Percentiles rank a stretch among this genome's conserved stretches.
Conservation (phyloP, 2,888 invertebrate species). For the Apamea epomidion region DNA sequence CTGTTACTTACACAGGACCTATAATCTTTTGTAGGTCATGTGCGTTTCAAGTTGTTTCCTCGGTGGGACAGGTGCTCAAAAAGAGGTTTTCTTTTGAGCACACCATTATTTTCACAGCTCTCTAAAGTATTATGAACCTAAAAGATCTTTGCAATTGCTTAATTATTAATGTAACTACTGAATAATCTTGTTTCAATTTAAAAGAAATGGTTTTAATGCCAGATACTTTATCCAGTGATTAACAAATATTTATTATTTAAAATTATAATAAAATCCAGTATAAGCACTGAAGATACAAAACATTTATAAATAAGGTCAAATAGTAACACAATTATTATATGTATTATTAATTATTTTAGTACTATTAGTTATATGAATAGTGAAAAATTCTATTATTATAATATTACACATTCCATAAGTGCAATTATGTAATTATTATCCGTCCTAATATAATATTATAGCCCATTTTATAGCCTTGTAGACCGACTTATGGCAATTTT, state of each 20-base stretch:
- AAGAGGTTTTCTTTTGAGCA: background rate
- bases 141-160: background rate
- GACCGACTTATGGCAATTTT: background rate
- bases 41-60: no score
- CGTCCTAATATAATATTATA: slow-evolving; percentile 67
- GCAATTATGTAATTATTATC: slow-evolving; percentile 73
- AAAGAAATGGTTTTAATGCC: no score
- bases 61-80: background rate
- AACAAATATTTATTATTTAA: background rate
- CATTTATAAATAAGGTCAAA: slow-evolving; percentile 42
- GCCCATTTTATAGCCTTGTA: background rate
- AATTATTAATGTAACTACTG: background rate
- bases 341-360: slow-evolving; percentile 60
- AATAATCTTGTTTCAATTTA: no score
- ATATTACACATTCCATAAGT: slow-evolving; percentile 74
- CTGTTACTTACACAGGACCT: background rate
- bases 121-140: background rate
- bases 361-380: slow-evolving; percentile 50
- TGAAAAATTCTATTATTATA: slow-evolving; percentile 43
- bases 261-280: background rate
- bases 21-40: background rate
- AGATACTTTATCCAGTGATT: background rate
- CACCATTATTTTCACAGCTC: background rate
- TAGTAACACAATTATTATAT: slow-evolving; percentile 43
- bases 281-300: background rate